phyloP scores from a whole-genome alignment of 2,888 invertebrate genomes.

The Masnerella sp. region DNA sequence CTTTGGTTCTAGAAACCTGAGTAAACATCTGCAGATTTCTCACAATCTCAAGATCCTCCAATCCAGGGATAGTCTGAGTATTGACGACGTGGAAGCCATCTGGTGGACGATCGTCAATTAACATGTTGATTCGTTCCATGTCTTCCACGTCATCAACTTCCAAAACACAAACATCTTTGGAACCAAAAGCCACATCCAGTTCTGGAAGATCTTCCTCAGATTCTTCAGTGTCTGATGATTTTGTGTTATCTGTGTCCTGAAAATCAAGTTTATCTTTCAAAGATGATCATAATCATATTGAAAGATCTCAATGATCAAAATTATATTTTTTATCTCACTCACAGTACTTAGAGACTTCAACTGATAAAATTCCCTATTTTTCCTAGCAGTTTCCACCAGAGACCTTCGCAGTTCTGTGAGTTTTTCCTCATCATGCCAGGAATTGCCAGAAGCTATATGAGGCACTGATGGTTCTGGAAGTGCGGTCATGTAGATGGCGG shows the following conservation, averaged over 20 bases:
- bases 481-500: conserved; percentile 88
- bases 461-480: conserved; percentile 88
- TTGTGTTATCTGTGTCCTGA: conserved; percentile 74
- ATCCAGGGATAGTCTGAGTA: conserved; percentile 86
- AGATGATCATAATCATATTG: too few relatives aligned
- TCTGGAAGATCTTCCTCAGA: conserved; percentile 84
- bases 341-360: conserved; percentile 77
- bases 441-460: conserved; percentile 83
- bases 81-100: conserved; percentile 89
- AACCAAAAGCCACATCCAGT: conserved; percentile 84
- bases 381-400: conserved; percentile 84
- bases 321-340: too few relatives aligned
- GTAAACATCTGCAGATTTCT: conserved; percentile 90
- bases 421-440: conserved; percentile 83
- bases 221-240: conserved; percentile 82
- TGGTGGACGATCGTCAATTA: conserved; percentile 87
- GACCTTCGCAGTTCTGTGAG: conserved; percentile 84
- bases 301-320: neutral
- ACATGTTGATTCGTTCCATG: conserved; percentile 85
- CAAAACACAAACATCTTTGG: conserved; percentile 83
- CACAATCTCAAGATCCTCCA: conserved; percentile 83
- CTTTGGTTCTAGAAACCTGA: conserved; percentile 83
- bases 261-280: conserved; percentile 1
- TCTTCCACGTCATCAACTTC: conserved; percentile 81
- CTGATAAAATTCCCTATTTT: conserved; percentile 85